Evolutionary conservation across 2,797 vertebrate species (phyloP), one percentile per base, ranked within the genome.

Genomic region (Coregonus ussuriensis): DNA sequence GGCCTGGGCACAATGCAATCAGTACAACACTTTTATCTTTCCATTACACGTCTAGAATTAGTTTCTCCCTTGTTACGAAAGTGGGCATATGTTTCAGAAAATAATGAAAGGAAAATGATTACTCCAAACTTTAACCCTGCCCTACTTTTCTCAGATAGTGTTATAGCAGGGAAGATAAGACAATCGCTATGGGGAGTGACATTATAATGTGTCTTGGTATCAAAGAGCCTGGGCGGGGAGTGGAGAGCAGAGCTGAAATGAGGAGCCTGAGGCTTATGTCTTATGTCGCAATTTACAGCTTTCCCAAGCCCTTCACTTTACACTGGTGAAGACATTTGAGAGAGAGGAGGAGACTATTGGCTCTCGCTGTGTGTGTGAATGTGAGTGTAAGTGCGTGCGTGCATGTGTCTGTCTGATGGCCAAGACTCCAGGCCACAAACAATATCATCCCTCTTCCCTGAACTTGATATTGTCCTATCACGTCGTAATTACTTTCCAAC

Each of bases 41-140:
- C 81, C 84, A 82, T 85, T 91, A 91, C 89, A 90, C 86, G 89
- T 86, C 88, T 93, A 87, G 92, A 92, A 93, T 94, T 92, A 93
- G 87, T 89, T 89, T 89, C 76, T 85, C 83, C 80, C 84, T 89
- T 91, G 86, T 91, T 92, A 85, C 78, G 85, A 88, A 21, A 91
- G 81, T 85, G 82, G 86, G 87, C 89, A 90, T 91, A 89, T 91
- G 91, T 90, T 93, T 91, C 88, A 88, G 85, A 83, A 83, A 86
- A 85, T 82, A 90, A 91, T 89, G 83, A 91, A 91, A 92, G 89
- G 83, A 91, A 86, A 89, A 74, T 83, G 83, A 92, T 92, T 92
- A 90, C 80, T 88, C 87, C 87, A 88, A 91, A 91, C 84, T 82
- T 88, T 81, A 88, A 87, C 86, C 82, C 85, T 84, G 86, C 91